Percentiles rank a stretch among this genome's conserved stretches.
Conservation (phyloP, 2,113 vertebrate species). For the Platichthys stellatus region DNA sequence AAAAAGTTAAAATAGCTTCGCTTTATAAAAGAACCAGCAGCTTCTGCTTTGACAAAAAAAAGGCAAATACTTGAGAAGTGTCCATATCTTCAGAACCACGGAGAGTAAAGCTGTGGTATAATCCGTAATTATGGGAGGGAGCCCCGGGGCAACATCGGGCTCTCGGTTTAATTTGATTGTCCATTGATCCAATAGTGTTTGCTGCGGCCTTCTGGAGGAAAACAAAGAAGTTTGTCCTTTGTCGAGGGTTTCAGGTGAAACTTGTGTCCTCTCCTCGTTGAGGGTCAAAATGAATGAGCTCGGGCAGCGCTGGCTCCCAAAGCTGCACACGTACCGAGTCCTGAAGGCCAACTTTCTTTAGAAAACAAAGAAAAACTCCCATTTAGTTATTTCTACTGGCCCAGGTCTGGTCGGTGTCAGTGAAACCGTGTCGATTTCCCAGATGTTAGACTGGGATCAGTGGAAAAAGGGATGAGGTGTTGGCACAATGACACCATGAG, state of each 20-base stretch:
- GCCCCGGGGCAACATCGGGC: slow-evolving; percentile 5
- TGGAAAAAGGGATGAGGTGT: slow-evolving; percentile 10
- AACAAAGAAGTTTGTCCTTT: not conserved
- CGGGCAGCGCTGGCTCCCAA: slow-evolving; percentile 3
- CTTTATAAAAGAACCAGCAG: slow-evolving; percentile 23
- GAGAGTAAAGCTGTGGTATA: slow-evolving; percentile 17
- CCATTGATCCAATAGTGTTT: slow-evolving; percentile 16
- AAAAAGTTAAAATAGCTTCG: slow-evolving; percentile 36
- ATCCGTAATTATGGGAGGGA: slow-evolving; percentile 2
- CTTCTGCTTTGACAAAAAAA: slow-evolving; percentile 15
- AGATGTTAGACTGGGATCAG: slow-evolving; percentile 4
- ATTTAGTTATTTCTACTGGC: slow-evolving; percentile 19
- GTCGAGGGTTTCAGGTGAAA: slow-evolving; percentile 36
- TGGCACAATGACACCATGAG: slow-evolving; percentile 21
- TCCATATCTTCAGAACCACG: not conserved
- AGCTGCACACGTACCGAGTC: slow-evolving; percentile 11
- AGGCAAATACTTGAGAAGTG: slow-evolving; percentile 10
- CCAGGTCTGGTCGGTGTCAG: slow-evolving; percentile 1
- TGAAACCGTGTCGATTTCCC: not conserved
- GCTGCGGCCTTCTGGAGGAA: slow-evolving; percentile 9
- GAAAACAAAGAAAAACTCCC: slow-evolving; percentile 29
- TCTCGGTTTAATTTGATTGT: slow-evolving; percentile 13
- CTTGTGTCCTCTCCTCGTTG: slow-evolving; percentile 26
- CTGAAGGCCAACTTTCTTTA: slow-evolving; percentile 36
- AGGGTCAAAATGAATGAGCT: not conserved